phyloP scores from a whole-genome alignment of 1,140 invertebrate species.

The Drosophila bifasciata region DNA sequence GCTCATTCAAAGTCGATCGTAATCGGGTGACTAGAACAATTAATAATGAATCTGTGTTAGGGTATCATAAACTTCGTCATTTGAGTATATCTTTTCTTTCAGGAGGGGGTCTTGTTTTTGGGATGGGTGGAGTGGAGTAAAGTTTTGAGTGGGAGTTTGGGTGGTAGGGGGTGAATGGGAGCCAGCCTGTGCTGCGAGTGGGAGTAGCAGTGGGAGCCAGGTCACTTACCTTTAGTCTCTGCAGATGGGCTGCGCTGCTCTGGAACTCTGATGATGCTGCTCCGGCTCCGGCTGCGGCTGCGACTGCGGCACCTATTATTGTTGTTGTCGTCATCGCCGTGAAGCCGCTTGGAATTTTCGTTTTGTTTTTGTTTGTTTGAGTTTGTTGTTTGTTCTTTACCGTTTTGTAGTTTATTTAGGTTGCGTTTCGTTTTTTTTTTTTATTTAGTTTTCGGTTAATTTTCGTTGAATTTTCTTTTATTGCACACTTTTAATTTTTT shows the following conservation, averaged over 20 bases:
- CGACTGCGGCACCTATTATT: background rate
- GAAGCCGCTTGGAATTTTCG: constrained; percentile 22
- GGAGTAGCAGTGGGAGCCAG: constrained; percentile 20
- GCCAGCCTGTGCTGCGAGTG: constrained; percentile 4
- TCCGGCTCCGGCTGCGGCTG: background rate
- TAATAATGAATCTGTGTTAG: no score
- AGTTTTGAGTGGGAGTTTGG: background rate
- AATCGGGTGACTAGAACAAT: no score
- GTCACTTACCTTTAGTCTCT: constrained; percentile 74
- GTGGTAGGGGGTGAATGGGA: background rate
- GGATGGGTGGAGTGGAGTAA: background rate
- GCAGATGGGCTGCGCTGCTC: constrained; percentile 28
- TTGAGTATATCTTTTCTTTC: no score
- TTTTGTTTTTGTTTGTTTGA: constrained; percentile 33
- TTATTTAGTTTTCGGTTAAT: constrained; percentile 8
- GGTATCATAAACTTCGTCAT: no score
- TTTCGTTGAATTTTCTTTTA: background rate
- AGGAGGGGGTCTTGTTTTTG: no score
- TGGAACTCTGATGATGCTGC: background rate
- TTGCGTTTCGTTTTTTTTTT: constrained; percentile 8
- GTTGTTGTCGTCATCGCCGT: constrained; percentile 9
- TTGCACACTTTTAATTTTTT: constrained; percentile 17
- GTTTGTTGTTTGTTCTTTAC: background rate
- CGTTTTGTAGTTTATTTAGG: constrained; percentile 4
- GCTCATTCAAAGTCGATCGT: no score